Percentiles rank a stretch among this genome's conserved stretches.
Conservation (phyloP, 2,797 vertebrate genomes). For the Pristis pectinata region DNA sequence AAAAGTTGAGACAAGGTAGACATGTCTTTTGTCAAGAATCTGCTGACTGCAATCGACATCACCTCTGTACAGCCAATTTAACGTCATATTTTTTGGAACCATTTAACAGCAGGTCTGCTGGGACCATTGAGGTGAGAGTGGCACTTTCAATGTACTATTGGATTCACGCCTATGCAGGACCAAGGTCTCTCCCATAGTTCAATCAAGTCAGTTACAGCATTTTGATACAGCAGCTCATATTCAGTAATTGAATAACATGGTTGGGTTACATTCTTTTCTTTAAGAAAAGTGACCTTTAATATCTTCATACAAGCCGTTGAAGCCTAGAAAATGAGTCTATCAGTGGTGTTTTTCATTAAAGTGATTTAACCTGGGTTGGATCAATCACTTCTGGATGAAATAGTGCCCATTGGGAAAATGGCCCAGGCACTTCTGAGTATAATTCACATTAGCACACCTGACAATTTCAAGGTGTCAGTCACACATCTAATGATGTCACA, state of each 20-base stretch:
- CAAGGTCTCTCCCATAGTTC: not conserved
- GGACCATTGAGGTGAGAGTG: not conserved
- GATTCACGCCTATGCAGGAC: not conserved
- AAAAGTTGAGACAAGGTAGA: not conserved
- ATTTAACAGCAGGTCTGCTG: not conserved
- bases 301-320: too few species aligned
- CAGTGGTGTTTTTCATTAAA: too few species aligned
- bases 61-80: not conserved
- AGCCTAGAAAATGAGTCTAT: too few species aligned
- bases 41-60: not conserved
- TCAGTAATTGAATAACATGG: not conserved
- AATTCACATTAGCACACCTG: too few species aligned
- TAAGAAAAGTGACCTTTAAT: too few species aligned
- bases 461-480: too few species aligned
- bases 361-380: too few species aligned
- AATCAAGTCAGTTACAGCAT: not conserved
- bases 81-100: not conserved
- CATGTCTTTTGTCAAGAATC: not conserved
- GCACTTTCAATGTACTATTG: not conserved
- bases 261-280: not conserved
- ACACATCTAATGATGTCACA: too few species aligned
- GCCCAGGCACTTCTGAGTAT: too few species aligned
- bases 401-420: too few species aligned
- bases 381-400: too few species aligned
- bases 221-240: not conserved